Percentiles rank a stretch among this genome's conserved stretches.
Evolutionary conservation across 37 sponge, comb jelly and placozoan genomes (phyloP).

Genomic region (Hormiphora californensis): DNA sequence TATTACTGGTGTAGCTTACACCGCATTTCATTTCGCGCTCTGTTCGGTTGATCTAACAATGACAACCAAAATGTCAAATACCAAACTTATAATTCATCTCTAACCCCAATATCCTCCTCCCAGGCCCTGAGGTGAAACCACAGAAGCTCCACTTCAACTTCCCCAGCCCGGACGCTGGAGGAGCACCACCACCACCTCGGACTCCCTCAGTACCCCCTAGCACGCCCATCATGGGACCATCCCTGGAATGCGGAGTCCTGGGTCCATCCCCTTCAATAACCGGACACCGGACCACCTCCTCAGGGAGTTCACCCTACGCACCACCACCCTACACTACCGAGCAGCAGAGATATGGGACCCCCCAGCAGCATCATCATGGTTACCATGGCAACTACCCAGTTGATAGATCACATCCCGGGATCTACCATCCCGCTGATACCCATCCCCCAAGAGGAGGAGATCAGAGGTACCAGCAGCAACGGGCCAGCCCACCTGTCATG

Average conservation of each 20-base stretch:
- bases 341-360: background rate
- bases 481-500: background rate
- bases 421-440: background rate
- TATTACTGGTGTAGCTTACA: too few relatives aligned
- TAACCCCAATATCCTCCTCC: too few relatives aligned
- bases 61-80: too few relatives aligned
- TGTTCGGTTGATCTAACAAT: too few relatives aligned
- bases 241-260: background rate
- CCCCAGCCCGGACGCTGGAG: background rate
- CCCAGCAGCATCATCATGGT: background rate
- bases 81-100: too few relatives aligned
- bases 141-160: conserved; percentile 41
- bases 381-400: background rate
- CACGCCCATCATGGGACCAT: conserved; percentile 52
- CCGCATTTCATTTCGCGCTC: too few relatives aligned
- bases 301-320: background rate
- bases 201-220: background rate
- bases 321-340: background rate
- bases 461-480: background rate
- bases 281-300: background rate
- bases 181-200: background rate
- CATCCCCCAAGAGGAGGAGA: background rate
- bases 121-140: too few relatives aligned
- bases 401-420: background rate
- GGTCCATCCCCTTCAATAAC: background rate